These are phyloP conservation scores for Dicrostonyx torquatus DNA, from an alignment of 2,797 vertebrate genomes.

Conservation along the genomic window DNA sequence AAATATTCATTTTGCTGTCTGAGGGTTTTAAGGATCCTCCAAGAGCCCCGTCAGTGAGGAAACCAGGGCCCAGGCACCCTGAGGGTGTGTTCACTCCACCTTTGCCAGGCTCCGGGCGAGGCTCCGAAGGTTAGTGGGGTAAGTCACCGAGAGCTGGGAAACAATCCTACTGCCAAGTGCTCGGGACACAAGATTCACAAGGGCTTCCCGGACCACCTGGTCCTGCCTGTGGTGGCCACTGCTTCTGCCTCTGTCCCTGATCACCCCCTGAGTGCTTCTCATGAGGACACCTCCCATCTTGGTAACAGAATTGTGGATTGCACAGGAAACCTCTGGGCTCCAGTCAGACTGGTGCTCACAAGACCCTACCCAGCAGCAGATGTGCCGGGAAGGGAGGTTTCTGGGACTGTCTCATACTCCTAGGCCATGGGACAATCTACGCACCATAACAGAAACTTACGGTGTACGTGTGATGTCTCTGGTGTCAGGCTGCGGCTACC, in stretches of 20 bases:
- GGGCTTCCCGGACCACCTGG: neutral
- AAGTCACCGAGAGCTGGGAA: neutral
- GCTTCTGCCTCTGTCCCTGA: neutral
- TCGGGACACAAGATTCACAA: too few species aligned
- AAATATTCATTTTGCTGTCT: accelerated
- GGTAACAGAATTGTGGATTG: neutral
- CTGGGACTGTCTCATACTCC: neutral
- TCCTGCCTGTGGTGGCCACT: neutral
- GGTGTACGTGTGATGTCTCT: accelerated
- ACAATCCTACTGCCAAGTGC: neutral
- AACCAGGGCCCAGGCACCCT: neutral
- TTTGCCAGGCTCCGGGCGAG: neutral
- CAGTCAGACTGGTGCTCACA: neutral
- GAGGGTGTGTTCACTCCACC: neutral
- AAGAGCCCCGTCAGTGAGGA: neutral
- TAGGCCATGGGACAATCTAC: neutral
- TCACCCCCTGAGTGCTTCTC: accelerated
- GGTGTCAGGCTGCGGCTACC: neutral
- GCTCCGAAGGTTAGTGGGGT: neutral
- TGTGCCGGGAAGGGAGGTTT: neutral
- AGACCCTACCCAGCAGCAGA: neutral
- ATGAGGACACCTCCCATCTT: neutral
- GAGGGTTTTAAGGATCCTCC: neutral
- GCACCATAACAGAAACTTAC: accelerated
- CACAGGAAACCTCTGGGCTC: neutral